A percentile compares a stretch with the other conserved stretches of the same genome.
Conservation (phyloP, 2,113 vertebrate genomes). For the Dromiciops gliroides region DNA sequence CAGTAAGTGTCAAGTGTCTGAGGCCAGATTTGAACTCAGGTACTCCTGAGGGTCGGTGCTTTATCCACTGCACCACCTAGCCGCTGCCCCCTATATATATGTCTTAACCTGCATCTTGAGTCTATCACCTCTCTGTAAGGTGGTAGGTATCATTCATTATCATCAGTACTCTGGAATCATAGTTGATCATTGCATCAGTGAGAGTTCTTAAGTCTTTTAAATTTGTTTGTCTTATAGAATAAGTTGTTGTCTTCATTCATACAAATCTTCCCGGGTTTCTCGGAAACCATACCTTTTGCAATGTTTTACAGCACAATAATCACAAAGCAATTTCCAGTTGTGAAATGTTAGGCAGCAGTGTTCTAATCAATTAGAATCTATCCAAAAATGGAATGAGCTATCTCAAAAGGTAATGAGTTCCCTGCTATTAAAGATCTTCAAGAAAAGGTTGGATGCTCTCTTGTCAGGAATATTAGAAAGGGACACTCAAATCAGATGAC, state of each 20-base stretch:
- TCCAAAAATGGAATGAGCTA: neutral
- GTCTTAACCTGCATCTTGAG: neutral
- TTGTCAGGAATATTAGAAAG: neutral
- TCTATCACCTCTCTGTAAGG: neutral
- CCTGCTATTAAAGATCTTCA: neutral
- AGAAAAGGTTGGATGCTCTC: neutral
- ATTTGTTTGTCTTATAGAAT: neutral
- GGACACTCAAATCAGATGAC: neutral
- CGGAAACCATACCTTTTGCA: neutral
- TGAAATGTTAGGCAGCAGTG: neutral
- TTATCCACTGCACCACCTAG: too few species aligned
- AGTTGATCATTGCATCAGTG: neutral
- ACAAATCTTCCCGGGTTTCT: neutral
- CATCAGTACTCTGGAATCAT: neutral
- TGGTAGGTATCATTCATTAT: neutral
- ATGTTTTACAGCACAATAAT: neutral
- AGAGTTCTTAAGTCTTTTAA: neutral
- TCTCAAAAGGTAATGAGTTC: neutral
- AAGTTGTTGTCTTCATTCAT: neutral
- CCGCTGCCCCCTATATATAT: too few species aligned
- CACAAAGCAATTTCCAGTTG: neutral
- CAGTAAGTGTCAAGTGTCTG: too few species aligned
- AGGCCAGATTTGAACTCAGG: too few species aligned
- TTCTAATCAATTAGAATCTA: neutral
- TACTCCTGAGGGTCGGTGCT: too few species aligned